Evolutionary conservation across 2,797 vertebrate species (phyloP).

Genomic region (Gallinago stenura): DNA sequence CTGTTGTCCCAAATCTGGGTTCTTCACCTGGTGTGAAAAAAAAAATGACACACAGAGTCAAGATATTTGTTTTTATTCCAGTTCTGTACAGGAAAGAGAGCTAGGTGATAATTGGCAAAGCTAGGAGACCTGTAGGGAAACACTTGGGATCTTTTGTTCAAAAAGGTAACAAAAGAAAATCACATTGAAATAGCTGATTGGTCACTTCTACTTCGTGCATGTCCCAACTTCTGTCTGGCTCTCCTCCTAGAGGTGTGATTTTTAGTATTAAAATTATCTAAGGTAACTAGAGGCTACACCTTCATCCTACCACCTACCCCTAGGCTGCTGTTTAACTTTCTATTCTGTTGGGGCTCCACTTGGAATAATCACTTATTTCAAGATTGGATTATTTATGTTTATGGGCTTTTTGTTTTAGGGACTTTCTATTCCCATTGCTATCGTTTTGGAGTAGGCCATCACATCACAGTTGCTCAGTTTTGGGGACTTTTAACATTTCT

Average conservation of each 20-base stretch:
- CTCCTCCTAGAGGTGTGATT: neutral
- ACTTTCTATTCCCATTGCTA: neutral
- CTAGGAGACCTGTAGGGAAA: neutral
- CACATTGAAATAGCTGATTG: neutral
- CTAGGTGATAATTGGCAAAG: neutral
- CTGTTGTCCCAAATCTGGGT: neutral
- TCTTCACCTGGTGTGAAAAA: neutral
- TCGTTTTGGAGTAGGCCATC: neutral
- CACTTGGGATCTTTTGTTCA: neutral
- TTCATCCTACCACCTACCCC: neutral
- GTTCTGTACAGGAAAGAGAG: neutral
- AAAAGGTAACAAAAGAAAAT: neutral
- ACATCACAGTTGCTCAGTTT: neutral
- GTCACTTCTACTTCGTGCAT: neutral
- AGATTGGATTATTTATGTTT: neutral
- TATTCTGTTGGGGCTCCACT: neutral
- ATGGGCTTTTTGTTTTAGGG: neutral
- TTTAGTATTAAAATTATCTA: neutral
- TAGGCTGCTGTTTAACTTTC: neutral
- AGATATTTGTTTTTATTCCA: neutral
- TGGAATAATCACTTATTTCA: neutral
- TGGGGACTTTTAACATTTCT: neutral
- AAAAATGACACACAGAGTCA: neutral
- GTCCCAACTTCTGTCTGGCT: neutral
- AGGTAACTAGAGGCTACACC: neutral